Conservation (phyloP, 2,888 invertebrate species). For the Epirrhoe alternata region DNA sequence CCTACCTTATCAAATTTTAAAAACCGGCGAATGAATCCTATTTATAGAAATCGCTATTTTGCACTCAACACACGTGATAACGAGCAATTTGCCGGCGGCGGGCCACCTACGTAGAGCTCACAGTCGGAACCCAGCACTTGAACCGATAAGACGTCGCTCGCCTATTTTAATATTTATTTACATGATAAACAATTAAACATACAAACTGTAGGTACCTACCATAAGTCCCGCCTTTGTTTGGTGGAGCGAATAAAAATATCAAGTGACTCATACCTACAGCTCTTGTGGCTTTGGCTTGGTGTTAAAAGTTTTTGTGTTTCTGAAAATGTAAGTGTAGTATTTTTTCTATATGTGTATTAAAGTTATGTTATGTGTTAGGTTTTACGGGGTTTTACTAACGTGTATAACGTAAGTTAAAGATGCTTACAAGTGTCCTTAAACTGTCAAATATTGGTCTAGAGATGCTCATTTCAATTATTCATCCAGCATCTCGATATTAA, state of each 20-base stretch:
- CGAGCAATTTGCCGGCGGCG: not conserved
- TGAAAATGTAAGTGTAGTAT: not conserved
- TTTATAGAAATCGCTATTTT: conserved; percentile 14
- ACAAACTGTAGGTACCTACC: not conserved
- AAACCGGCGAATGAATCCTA: not conserved
- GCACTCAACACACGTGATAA: conserved; percentile 16
- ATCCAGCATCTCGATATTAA: no score
- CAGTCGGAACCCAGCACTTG: not conserved
- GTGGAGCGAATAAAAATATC: not conserved
- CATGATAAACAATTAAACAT: not conserved
- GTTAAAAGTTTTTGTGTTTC: not conserved
- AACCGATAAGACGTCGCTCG: not conserved
- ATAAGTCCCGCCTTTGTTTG: conserved; percentile 4
- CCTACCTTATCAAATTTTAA: no score
- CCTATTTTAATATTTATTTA: not conserved
- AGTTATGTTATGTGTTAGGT: no score
- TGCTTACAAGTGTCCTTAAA: no score
- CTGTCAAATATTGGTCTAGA: no score
- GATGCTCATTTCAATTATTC: no score
- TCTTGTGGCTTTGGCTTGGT: not conserved
- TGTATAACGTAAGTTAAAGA: no score
- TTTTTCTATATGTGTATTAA: no score
- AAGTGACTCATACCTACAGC: conserved; percentile 6
- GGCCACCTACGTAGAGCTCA: not conserved
- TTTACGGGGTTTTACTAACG: no score